Evolutionary conservation across 2,797 vertebrate species (phyloP), one percentile per base, ranked within the genome.

Genomic region (Cryptoprocta ferox): DNA sequence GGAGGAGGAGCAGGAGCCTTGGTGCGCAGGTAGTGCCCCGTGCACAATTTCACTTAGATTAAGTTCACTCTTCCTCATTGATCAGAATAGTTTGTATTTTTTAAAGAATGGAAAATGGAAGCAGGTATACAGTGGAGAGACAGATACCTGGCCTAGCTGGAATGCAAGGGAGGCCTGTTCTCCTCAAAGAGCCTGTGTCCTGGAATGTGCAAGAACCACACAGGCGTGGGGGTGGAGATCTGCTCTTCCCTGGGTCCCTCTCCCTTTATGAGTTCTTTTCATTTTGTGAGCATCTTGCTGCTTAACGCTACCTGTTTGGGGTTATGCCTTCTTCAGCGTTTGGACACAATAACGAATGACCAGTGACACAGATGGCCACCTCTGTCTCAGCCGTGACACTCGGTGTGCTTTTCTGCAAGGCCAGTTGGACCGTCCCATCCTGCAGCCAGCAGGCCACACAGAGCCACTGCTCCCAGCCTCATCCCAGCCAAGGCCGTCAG

Each of bases 161-260:
- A 28, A 11, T 48, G 11, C 21, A 3, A 1, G 35, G 37, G 11
- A 24, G 53, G 53, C 35, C 3, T 0, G 15, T 42, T 82, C 50
- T 32, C 14, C 39, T 32, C 75, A n/a, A 0, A 32, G 3, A 5
- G 26, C 3, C 0, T 0, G 14, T 6, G 37, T 65, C 24, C 5
- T n/a, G 35, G 53, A 5, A 56, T 10, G 1, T 2, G 0, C 39
- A 13, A 0, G 3, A 3, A 14, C 4, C 1, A 3, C 4, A 1
- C 0, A 2, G 14, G 37, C 0, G 10, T 3, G 11, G n/a, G 0
- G 13, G 37, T 7, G 1, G 50, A 42, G 18, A 0, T 32, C 78
- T 45, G 35, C 5, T 11, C 24, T 76, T 42, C 8, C 9, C 16
- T 3, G 2, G 3, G 42, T 30, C 66, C 26, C 5, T 19, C 59